A percentile compares a stretch with the other conserved stretches of the same genome.
These are phyloP conservation scores for Colostygia pectinataria DNA, from an alignment of 2,888 invertebrate species.

Conservation along the genomic window DNA sequence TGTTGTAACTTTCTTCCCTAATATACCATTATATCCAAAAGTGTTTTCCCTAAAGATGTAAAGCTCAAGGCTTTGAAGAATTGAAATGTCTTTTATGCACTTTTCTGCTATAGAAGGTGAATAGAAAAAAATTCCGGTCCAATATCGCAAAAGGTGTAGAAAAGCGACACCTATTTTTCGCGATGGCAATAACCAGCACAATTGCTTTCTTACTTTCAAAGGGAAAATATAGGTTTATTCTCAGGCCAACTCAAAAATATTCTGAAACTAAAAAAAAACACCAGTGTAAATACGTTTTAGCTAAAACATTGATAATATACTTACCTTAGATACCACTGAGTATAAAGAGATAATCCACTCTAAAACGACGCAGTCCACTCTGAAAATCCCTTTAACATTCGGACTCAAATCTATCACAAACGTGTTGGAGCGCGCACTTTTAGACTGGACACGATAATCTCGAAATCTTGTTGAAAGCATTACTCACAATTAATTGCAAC, in stretches of 20 bases:
- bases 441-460: too few relatives aligned
- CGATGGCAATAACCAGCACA: constrained; percentile 66
- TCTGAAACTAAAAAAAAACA: not conserved
- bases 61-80: constrained; percentile 7
- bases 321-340: too few relatives aligned
- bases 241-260: not conserved
- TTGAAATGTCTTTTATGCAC: constrained; percentile 31
- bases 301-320: too few relatives aligned
- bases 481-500: too few relatives aligned
- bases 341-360: too few relatives aligned
- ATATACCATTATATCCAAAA: constrained; percentile 2
- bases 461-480: too few relatives aligned
- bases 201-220: constrained; percentile 69
- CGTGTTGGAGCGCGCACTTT: too few relatives aligned
- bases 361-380: too few relatives aligned
- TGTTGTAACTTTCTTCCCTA: not conserved
- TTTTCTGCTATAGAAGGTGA: constrained; percentile 36
- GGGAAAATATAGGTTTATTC: constrained; percentile 46
- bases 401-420: too few relatives aligned
- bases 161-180: constrained; percentile 55
- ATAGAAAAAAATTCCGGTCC: constrained; percentile 49
- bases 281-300: too few relatives aligned
- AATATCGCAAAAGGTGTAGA: constrained; percentile 40
- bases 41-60: constrained; percentile 31
- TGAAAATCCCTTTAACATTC: too few relatives aligned